Evolutionary conservation across 2,113 vertebrate species (phyloP), one percentile per base, ranked within the genome.

Genomic region (Thryonomys swinderianus): DNA sequence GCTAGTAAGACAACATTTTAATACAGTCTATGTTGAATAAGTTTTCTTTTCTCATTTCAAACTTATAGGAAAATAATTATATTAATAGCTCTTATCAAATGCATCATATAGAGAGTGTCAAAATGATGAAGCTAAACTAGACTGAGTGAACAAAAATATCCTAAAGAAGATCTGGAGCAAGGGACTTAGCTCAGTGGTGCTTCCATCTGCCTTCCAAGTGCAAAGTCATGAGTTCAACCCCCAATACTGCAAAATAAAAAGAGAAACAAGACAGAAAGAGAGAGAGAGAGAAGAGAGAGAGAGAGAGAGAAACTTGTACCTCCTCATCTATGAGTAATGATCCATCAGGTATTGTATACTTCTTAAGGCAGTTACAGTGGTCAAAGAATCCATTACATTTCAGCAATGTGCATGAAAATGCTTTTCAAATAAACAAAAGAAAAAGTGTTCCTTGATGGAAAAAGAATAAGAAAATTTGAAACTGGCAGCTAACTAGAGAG

Each of bases 11-110:
- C 88, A 7, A 91, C 21, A 27, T 76, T 74, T 16, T 30, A 87
- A 80, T 11, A 81, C 11, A 93, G 42, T 13, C 17, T 76, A 7
- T 51, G 34, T 48, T 92, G 25, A 90, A 37, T 53, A 89, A 55
- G 73, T 84, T 91, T 86, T 93, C 55, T 51, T 83, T 90, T 71
- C n/a, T 83, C 34, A 40, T 93, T 92, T 95, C 61, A 79, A 82
- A 90, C 53, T 45, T 92, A 48, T 3, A 80, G 20, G 16, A 74
- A 3, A 88, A 79, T 88, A 80, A 62, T 37, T 79, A 51, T 25
- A 92, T 88, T 89, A 59, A 25, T 34, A 96, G 74, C 90, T 30
- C 45, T 94, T 91, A 67, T 80, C 74, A 96, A 91, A 34, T 86
- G 81, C 12, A 8, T 85, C 83, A 90, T 32, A 88, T 66, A 85